Evolutionary conservation across 1,140 invertebrate genomes (phyloP), one percentile per base, ranked within the genome.

Genomic region (Drosophila persimilis): DNA sequence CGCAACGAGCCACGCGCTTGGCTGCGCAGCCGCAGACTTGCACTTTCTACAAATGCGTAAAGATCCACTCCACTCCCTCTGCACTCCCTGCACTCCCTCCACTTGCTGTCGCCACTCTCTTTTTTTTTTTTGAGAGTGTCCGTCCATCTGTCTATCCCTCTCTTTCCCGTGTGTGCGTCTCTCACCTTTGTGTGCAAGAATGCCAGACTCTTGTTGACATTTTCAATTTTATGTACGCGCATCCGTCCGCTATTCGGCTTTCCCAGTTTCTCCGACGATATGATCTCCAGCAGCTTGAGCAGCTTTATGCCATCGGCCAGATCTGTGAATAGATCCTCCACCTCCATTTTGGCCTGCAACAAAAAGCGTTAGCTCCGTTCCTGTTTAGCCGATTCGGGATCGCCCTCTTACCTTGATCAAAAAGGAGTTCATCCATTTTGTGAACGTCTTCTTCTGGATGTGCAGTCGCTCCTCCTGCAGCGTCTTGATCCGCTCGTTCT

Each of bases 381-480:
- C 24, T 11, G 1, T 52, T n/a, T 4, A 17, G 1, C 6, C 26
- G 83, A 20, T 20, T 20, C 20, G 2, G 20, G 20, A 20, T 20
- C 20, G 1, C 20, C 20, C 20, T 0, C 83, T 92, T 92, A 98
- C 98, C 95, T 98, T 99, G 90, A 97, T 95, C 70, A 99, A 93
- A 92, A 99, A 99, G 2, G 98, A 98, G 93, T 99, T 99, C 95
- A 99, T 98, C 99, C 98, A 99, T 98, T 99, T 99, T 85, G 99
- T 99, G 92, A 99, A 99, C 6, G 99, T 99, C 92, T 99, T 99
- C 94, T 99, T 99, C 93, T 99, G 99, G 80, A 99, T 99, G 92
- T 98, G 96, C 58, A 99, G 93, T 70, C 98, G 95, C 93, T 99
- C 98, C 92, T 99, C 97, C 91, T 99, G 98, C 86, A 99, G 94